These are phyloP conservation scores for Chorisops tibialis DNA, from an alignment of 2,888 invertebrate genomes.

Conservation along the genomic window DNA sequence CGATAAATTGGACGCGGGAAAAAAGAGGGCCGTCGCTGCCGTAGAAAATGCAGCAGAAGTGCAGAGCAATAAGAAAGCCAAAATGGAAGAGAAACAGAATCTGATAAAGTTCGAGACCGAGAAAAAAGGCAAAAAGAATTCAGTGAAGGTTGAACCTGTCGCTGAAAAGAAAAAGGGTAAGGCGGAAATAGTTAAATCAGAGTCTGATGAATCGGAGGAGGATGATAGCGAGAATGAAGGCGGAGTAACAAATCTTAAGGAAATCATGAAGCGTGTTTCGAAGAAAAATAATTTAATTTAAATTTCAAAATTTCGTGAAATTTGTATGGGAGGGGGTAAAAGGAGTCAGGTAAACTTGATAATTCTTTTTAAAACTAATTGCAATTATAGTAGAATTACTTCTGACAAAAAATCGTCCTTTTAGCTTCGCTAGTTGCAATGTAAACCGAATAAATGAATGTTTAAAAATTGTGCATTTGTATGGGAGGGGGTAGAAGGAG, in stretches of 20 bases:
- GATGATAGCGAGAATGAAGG: constrained; percentile 32
- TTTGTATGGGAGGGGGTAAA: too few species aligned
- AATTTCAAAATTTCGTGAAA: too few species aligned
- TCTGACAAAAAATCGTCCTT: too few species aligned
- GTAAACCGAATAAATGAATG: too few species aligned
- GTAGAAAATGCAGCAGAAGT: constrained; percentile 50
- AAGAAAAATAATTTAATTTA: too few species aligned
- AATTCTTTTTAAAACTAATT: too few species aligned
- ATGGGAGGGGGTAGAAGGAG: too few species aligned
- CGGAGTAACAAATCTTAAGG: neutral
- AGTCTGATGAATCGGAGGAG: neutral
- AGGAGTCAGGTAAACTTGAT: too few species aligned
- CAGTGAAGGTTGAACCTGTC: constrained; percentile 8
- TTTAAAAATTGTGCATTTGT: too few species aligned
- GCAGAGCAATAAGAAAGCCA: neutral
- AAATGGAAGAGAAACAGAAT: neutral
- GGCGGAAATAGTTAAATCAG: neutral
- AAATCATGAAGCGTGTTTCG: too few species aligned
- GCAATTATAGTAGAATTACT: too few species aligned
- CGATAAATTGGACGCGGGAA: constrained; percentile 60
- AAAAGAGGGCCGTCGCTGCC: constrained; percentile 57
- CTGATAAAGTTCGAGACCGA: constrained; percentile 51
- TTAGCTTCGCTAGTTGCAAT: too few species aligned
- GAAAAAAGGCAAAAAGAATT: constrained; percentile 33
- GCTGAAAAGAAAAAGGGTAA: neutral